Evolutionary conservation across 2,888 invertebrate species (phyloP), one percentile per base, ranked within the genome.

Genomic region (Lissonota sp.): DNA sequence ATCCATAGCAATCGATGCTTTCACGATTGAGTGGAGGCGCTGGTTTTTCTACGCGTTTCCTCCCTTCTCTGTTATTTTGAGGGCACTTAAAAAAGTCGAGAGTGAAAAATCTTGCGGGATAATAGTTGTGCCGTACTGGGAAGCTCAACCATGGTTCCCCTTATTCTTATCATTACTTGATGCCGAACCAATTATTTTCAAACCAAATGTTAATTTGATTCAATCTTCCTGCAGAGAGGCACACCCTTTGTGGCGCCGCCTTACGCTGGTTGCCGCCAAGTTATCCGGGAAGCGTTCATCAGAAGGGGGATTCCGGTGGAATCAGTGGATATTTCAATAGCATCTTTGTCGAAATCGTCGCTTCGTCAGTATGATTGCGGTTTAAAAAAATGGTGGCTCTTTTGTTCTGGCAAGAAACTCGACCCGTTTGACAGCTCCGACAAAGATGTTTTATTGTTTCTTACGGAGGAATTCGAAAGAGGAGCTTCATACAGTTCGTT

Each of bases 231-330:
- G 7, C 53, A 69, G 26, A n/a, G 44, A 71, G n/a, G 49, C 6
- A 4, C 82, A 75, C 64, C 78, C 76, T 2, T 51, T 78, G 46
- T 69, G 72, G 58, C 64, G 37, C 5, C 69, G 14, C 8, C 80
- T 85, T 86, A 76, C 84, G 79, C 85, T 87, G 85, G 84, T 44
- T 40, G 55, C 55, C 51, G 72, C 40, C 42, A 72, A n/a, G 12
- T 53, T 63, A 63, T 72, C 62, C 26, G 63, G 72, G 44, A 72
- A 16, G 62, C 72, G 26, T 63, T 53, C 40, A 44, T 75, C 14
- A 39, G 16, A 26, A 51, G 63, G 55, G 39, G 46, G 39, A 12
- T 76, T 2, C 46, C 70, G 40, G n/a, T 62, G 60, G 66, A 60
- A 49, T 60, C 69, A 39, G 49, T 75, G 44, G 49, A 69, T 5